phyloP scores from a whole-genome alignment of 2,888 invertebrate species.

The Papilio gigon region DNA sequence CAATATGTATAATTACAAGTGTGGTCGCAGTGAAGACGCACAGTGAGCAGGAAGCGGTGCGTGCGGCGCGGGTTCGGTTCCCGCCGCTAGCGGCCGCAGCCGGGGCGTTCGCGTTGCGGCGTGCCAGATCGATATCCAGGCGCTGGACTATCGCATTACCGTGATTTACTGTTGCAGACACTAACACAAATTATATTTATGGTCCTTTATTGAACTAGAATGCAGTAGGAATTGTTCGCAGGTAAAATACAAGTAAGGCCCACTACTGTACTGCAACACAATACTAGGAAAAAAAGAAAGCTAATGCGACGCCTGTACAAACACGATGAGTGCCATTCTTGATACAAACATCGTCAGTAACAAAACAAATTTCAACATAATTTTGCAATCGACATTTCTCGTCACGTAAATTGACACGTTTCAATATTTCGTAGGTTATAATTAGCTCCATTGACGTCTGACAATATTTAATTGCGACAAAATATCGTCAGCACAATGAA shows the following conservation, averaged over 20 bases:
- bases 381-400: slow-evolving; percentile 1
- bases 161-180: slow-evolving; percentile 31
- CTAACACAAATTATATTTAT: not conserved
- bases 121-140: slow-evolving; percentile 35
- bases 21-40: not conserved
- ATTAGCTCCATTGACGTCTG: slow-evolving; percentile 25
- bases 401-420: slow-evolving; percentile 5
- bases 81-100: slow-evolving; percentile 17
- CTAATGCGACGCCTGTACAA: no score
- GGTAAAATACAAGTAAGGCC: no score
- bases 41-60: slow-evolving; percentile 30
- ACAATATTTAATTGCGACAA: slow-evolving; percentile 16
- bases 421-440: slow-evolving; percentile 22
- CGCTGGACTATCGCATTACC: slow-evolving; percentile 24
- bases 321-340: no score
- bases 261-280: no score
- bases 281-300: no score
- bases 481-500: slow-evolving; percentile 28
- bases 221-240: not conserved
- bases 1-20: not conserved
- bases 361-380: not conserved
- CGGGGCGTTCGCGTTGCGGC: slow-evolving; percentile 29
- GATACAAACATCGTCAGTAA: not conserved
- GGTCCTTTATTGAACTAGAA: not conserved
- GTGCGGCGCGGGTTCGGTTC: slow-evolving; percentile 37